Percentiles rank a stretch among this genome's conserved stretches.
Conservation (phyloP, 2,888 invertebrate species). For the Rhamphomyia laevipes region DNA sequence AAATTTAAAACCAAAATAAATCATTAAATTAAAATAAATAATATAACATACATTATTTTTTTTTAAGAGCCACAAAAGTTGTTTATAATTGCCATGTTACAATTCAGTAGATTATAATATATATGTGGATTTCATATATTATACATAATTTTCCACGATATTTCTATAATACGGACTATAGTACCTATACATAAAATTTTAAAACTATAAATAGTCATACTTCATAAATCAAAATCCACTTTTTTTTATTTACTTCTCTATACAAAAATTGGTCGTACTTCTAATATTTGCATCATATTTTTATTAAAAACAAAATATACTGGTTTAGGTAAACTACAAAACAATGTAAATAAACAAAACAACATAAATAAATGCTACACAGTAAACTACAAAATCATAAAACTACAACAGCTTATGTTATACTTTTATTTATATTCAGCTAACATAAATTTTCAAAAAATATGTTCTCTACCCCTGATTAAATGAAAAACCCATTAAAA, state of each 20-base stretch:
- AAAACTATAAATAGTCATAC: neutral
- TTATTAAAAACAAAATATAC: no score
- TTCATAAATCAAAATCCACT: neutral
- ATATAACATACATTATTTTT: no score
- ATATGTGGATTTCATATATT: no score
- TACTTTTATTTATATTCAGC: conserved; percentile 1
- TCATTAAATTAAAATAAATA: no score
- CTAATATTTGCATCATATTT: no score
- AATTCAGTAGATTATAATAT: no score
- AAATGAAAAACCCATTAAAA: neutral
- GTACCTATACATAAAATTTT: no score
- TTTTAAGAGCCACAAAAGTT: no score
- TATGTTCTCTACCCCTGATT: neutral
- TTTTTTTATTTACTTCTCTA: neutral
- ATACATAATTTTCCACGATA: neutral
- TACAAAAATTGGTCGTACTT: no score
- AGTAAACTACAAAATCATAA: neutral
- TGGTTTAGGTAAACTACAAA: neutral
- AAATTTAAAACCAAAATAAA: no score
- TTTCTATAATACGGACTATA: neutral
- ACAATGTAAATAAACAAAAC: neutral
- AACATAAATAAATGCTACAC: neutral
- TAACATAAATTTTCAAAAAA: conserved; percentile 8
- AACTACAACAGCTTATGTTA: neutral
- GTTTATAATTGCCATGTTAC: no score